Evolutionary conservation across 1,140 invertebrate species (phyloP), one percentile per base, ranked within the genome.

Genomic region (Acromyrmex heyeri): DNA sequence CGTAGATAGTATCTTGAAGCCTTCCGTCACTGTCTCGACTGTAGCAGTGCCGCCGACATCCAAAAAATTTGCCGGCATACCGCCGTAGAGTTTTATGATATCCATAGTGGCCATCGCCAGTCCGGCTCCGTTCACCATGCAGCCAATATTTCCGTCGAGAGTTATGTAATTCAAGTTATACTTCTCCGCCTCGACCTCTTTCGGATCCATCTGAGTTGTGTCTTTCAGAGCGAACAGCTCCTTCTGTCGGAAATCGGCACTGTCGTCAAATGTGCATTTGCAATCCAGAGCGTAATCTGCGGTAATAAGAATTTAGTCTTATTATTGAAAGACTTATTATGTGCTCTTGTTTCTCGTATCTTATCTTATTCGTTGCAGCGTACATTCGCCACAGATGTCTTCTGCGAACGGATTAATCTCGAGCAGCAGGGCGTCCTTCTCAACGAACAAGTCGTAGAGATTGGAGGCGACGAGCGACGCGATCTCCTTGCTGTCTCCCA

Each of bases 31-130:
- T 95, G 99, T 97, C n/a, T 97, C 95, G 87, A 98, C 97, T 21
- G 98, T 98, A n/a, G 99, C 99, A 69, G 98, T 98, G 86, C 99
- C 99, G 55, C 99, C 99, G 67, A 99, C 98, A 94, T 99, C 99
- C 24, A 99, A 94, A 94, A 99, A 99, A 94, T 99, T 99, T 0
- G 99, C 99, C 12, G 99, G 99, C 88, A 96, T 96, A 67, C 99
- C 99, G 53, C 98, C 99, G 94, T 98, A 98, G 0, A 99, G 94
- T 93, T 98, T 98, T 57, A 99, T 99, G 55, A 99, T 98, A 92
- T 99, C 99, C 98, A 99, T 99, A 12, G 99, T 99, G 30, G 99
- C 99, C 99, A 99, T 99, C 5, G 99, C 99, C 6, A 99, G 95
- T 34, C 99, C 99, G 86, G 99, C 99, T 10, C 99, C 99, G 96